Percentiles rank a stretch among this genome's conserved stretches.
These are phyloP conservation scores for Hylomyscus alleni DNA, from an alignment of 2,797 vertebrate genomes.

Conservation along the genomic window DNA sequence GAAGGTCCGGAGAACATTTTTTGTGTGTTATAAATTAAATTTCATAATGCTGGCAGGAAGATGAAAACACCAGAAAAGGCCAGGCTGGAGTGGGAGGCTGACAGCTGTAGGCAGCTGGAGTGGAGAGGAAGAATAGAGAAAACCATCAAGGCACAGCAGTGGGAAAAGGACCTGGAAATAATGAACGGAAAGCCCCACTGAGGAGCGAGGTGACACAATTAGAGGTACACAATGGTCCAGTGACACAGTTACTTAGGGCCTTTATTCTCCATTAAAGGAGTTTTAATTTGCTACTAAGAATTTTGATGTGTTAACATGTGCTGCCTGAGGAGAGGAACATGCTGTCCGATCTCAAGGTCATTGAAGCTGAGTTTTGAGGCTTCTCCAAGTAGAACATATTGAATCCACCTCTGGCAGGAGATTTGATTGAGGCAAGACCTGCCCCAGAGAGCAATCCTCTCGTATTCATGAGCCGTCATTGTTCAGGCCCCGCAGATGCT, in stretches of 20 bases:
- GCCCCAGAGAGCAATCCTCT: conserved; percentile 38
- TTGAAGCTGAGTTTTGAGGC: conserved; percentile 60
- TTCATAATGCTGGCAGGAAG: conserved; percentile 83
- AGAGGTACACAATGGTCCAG: conserved; percentile 58
- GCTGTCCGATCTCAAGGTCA: conserved; percentile 64
- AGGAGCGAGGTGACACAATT: conserved; percentile 69
- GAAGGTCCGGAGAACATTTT: conserved; percentile 76
- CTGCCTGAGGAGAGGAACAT: conserved; percentile 69
- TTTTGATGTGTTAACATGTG: conserved; percentile 66
- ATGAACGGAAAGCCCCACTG: conserved; percentile 67
- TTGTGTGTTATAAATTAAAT: conserved; percentile 75
- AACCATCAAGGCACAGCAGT: conserved; percentile 35
- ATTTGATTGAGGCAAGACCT: conserved; percentile 37
- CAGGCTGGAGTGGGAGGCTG: conserved; percentile 77
- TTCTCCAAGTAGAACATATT: conserved; percentile 64
- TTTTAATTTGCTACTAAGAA: conserved; percentile 74
- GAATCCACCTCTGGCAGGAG: conserved; percentile 73
- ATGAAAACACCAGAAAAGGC: conserved; percentile 82
- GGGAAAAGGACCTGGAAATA: conserved; percentile 70
- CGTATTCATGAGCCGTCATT: background rate
- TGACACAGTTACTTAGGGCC: conserved; percentile 23
- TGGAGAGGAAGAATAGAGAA: conserved; percentile 73
- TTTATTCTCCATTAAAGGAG: conserved; percentile 63
- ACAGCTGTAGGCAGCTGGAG: conserved; percentile 85
- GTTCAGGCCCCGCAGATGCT: background rate